Conservation (phyloP, 2,113 vertebrate species). For the Narcine bancroftii region DNA sequence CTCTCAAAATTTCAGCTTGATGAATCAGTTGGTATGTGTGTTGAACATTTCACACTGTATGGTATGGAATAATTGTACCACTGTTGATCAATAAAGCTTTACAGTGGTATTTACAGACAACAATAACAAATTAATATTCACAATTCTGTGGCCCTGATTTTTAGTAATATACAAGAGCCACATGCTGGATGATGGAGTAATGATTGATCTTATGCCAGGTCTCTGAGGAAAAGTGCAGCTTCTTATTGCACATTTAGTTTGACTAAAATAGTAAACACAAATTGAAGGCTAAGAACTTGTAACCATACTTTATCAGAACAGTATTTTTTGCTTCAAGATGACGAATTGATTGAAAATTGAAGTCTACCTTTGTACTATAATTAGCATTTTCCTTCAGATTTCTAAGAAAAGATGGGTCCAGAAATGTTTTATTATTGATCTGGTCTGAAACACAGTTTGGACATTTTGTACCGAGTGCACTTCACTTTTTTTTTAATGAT, state of each 20-base stretch:
- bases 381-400: neutral
- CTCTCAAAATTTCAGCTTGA: too few relatives aligned
- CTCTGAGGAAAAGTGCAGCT: neutral
- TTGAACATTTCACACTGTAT: neutral
- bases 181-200: neutral
- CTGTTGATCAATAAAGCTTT: slow-evolving; percentile 16
- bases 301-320: neutral
- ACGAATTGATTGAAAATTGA: neutral
- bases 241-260: neutral
- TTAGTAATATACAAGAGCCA: neutral
- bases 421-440: neutral
- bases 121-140: neutral
- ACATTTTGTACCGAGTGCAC: neutral
- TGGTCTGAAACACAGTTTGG: neutral
- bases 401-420: neutral
- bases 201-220: neutral
- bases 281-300: neutral
- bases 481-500: neutral
- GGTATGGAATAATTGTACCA: neutral
- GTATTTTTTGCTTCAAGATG: neutral
- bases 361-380: neutral
- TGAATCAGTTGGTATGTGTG: neutral
- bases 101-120: neutral
- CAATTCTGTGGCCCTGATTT: neutral
- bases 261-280: neutral